Conservation (phyloP, 2,888 invertebrate species). For the Shargacucullia verbasci region DNA sequence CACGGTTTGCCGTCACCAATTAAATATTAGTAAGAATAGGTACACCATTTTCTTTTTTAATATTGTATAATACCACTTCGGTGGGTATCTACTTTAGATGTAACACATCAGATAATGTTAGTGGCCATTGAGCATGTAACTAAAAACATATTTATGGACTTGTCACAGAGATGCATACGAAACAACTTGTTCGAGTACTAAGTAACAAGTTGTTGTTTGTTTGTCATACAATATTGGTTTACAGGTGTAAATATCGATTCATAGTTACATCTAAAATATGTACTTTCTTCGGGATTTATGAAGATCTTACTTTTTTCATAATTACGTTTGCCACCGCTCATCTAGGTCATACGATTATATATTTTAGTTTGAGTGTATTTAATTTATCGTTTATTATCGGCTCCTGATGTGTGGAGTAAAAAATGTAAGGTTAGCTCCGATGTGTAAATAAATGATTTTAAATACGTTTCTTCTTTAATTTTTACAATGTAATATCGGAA, state of each 20-base stretch:
- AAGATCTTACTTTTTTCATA: conserved; percentile 18
- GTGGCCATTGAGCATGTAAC: conserved; percentile 2
- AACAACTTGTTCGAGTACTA: conserved; percentile 6
- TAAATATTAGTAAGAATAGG: conserved; percentile 12
- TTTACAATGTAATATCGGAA: conserved; percentile 26
- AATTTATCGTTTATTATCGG: conserved; percentile 53
- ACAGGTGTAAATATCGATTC: conserved; percentile 33
- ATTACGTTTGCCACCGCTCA: conserved; percentile 51
- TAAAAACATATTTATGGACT: background rate
- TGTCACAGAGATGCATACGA: conserved; percentile 3
- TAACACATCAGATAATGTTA: conserved; percentile 6
- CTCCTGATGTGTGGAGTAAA: conserved; percentile 56
- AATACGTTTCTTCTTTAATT: conserved; percentile 57
- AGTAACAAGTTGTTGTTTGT: conserved; percentile 19
- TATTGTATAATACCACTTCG: conserved; percentile 22
- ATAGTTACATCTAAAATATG: conserved; percentile 39
- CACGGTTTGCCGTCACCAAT: conserved; percentile 14
- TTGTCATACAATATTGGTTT: conserved; percentile 23
- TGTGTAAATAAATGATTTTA: conserved; percentile 76
- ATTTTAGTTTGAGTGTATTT: conserved; percentile 56
- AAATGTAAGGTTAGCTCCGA: conserved; percentile 68
- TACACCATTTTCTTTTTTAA: conserved; percentile 22
- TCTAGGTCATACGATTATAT: conserved; percentile 54
- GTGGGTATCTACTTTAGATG: conserved; percentile 29
- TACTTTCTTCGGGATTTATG: conserved; percentile 16